Percentiles rank a stretch among this genome's conserved stretches.
Conservation (phyloP, 2,888 invertebrate genomes). For the Drepanosiphum platanoidis region DNA sequence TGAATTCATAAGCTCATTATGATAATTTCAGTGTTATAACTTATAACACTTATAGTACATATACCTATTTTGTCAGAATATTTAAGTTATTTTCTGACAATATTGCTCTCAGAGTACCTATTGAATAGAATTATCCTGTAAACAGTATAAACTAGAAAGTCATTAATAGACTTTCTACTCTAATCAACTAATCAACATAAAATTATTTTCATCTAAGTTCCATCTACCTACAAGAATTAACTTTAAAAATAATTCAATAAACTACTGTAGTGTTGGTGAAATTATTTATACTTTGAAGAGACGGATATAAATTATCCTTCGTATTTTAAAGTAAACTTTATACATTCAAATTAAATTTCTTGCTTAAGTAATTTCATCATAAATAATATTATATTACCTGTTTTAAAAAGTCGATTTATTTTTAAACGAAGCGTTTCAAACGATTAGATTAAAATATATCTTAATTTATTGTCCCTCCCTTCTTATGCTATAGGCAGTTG, state of each 20-base stretch:
- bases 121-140: too few species aligned
- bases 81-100: too few species aligned
- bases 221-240: background rate
- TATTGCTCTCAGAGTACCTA: too few species aligned
- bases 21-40: too few species aligned
- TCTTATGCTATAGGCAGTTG: too few species aligned
- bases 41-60: too few species aligned
- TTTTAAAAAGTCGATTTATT: background rate
- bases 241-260: background rate
- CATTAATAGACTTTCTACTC: background rate
- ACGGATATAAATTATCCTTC: slow-evolving; percentile 28
- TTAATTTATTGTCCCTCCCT: background rate
- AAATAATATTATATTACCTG: background rate
- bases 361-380: background rate
- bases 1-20: too few species aligned
- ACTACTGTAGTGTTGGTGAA: background rate
- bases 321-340: background rate
- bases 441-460: background rate
- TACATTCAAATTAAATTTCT: background rate
- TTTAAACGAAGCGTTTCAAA: background rate
- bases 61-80: too few species aligned
- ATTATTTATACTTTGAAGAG: background rate
- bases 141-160: too few species aligned
- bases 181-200: too few species aligned
- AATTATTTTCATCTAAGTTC: background rate